phyloP scores from a whole-genome alignment of 2,113 vertebrate species.

The Hiodon tergisus region DNA sequence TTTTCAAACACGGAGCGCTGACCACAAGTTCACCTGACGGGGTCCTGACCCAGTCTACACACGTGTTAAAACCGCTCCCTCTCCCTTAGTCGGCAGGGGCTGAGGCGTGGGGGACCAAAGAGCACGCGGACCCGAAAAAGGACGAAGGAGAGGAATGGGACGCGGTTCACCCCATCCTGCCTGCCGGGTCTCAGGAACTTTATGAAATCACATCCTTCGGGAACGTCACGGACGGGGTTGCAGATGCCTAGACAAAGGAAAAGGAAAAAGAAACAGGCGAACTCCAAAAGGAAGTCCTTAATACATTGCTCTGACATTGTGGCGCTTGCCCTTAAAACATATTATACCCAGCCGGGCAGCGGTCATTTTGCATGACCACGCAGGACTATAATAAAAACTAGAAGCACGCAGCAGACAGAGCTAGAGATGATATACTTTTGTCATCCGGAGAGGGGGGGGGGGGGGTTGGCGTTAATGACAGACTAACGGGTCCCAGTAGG shows the following conservation, averaged over 20 bases:
- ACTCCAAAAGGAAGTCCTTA: neutral
- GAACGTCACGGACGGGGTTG: too few relatives aligned
- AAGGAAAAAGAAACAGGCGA: too few relatives aligned
- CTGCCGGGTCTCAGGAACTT: neutral
- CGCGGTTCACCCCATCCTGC: neutral
- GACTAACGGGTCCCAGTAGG: conserved; percentile 42
- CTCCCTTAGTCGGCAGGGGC: neutral
- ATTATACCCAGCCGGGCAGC: conserved; percentile 38
- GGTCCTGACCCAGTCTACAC: conserved; percentile 4
- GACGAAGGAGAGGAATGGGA: neutral
- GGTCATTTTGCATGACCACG: conserved; percentile 16
- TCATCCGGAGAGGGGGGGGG: neutral
- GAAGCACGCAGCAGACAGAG: conserved; percentile 37
- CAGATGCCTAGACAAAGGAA: neutral
- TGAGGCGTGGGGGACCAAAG: neutral
- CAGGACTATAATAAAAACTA: conserved; percentile 57
- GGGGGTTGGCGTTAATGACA: conserved; percentile 52
- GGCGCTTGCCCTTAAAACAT: conserved; percentile 48
- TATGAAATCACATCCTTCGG: neutral
- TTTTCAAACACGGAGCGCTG: conserved; percentile 23
- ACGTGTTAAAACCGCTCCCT: neutral
- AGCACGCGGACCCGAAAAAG: too few relatives aligned
- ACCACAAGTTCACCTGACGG: conserved; percentile 19
- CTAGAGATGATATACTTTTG: conserved; percentile 29
- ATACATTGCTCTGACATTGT: neutral